Evolutionary conservation across 2,888 invertebrate species (phyloP), one percentile per base, ranked within the genome.

Genomic region (Lumbricus terrestris): DNA sequence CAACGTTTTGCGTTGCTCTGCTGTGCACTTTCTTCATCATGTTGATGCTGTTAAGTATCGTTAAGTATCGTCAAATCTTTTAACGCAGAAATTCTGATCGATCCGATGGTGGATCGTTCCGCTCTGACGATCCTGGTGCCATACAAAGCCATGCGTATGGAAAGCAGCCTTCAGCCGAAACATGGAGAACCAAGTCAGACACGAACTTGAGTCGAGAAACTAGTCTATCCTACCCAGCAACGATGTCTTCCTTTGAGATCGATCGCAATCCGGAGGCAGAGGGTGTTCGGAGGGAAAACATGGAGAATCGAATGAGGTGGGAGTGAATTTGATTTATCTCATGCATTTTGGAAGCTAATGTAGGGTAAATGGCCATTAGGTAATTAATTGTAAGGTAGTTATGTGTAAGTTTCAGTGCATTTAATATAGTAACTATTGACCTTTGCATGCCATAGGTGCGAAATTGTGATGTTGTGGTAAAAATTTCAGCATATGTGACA

Each of bases 231-330:
- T 85, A 35, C 20, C 85, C 85, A 20, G 8, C 33, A 13, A 85
- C 34, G 35, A 85, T 34, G 85, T 37, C 85, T 35, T 34, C 35
- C 35, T 23, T 35, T 35, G 85, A 85, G 23, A 85, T 85, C 15
- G 85, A 85, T 85, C 34, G 85, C 34, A 85, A 85, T 35, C 85
- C 85, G 6, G 85, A 85, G 34, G 35, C 35, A 85, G 85, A 85
- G 16, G 85, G 29, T 8, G 37, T 37, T 34, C 35, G 23, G 37
- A 85, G 85, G 37, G 85, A 85, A 85, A 85, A 85, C 85, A 29
- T 85, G 37, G 85, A 85, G 16, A 85, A 85, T 33, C 34, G 34
- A 34, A 35, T 85, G 37, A 34, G 85, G 85, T 85, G 20, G 23
- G 16, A 23, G 35, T 37, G 37, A 85, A 85, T 85, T 85, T 85